Percentiles rank a stretch among this genome's conserved stretches.
Conservation (phyloP, 2,797 vertebrate species). For the Enteromius unitaeniatus region DNA sequence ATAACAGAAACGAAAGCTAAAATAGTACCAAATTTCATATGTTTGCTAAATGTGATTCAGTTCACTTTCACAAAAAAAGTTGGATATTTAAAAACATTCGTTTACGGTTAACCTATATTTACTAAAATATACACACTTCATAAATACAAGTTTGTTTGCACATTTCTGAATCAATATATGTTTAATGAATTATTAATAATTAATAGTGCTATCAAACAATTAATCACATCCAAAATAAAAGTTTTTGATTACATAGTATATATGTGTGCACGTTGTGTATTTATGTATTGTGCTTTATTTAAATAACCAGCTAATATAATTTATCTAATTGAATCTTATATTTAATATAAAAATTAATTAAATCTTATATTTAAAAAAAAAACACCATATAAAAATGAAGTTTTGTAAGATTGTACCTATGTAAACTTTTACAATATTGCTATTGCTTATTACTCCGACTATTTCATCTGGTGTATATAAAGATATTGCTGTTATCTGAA, state of each 20-base stretch:
- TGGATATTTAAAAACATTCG: background rate
- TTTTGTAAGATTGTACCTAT: background rate
- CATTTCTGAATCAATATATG: background rate
- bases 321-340: background rate
- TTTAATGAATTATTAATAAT: no score
- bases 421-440: no score
- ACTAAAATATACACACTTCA: background rate
- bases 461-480: background rate
- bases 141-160: background rate
- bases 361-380: no score
- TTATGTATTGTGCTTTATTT: background rate
- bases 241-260: no score
- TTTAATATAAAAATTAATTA: no score
- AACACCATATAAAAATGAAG: background rate
- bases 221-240: no score
- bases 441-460: background rate
- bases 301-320: background rate
- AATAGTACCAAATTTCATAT: background rate
- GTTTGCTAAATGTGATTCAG: background rate
- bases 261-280: no score
- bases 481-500: background rate
- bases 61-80: background rate
- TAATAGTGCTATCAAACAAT: no score
- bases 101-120: background rate
- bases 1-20: background rate